Conservation (phyloP, 2,888 invertebrate genomes). For the Phlogophora meticulosa region DNA sequence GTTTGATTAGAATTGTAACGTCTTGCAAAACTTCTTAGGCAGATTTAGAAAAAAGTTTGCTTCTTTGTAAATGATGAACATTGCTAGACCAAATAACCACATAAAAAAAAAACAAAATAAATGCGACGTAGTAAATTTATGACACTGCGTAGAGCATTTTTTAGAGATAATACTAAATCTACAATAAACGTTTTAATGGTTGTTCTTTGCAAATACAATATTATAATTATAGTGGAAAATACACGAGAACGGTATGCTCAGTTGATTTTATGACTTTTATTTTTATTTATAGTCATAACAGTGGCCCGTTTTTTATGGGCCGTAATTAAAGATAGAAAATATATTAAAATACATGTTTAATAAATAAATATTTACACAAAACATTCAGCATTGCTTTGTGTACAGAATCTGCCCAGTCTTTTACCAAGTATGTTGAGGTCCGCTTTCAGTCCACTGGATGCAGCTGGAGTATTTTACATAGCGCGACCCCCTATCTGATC, state of each 20-base stretch:
- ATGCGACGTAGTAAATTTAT: not conserved
- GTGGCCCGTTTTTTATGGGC: not conserved
- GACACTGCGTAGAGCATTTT: not conserved
- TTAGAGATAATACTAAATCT: not conserved
- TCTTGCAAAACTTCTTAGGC: slow-evolving; percentile 46
- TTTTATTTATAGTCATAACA: not conserved
- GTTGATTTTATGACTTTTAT: not conserved
- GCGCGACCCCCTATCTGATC: too few species aligned
- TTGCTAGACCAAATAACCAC: too few species aligned
- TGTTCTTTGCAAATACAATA: not conserved
- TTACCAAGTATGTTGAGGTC: too few species aligned
- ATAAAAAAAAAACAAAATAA: too few species aligned
- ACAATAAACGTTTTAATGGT: not conserved
- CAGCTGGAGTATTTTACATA: too few species aligned
- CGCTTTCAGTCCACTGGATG: too few species aligned
- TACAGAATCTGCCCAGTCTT: too few species aligned
- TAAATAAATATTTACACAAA: too few species aligned
- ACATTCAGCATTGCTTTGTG: too few species aligned
- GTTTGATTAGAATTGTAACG: slow-evolving; percentile 55
- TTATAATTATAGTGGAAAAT: not conserved
- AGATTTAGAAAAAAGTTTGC: slow-evolving; percentile 12
- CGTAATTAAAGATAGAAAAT: not conserved
- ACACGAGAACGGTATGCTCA: not conserved
- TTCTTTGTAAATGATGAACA: slow-evolving; percentile 10
- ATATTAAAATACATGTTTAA: too few species aligned